Evolutionary conservation across 2,113 vertebrate species (phyloP).

Genomic region (Meleagris gallopavo): DNA sequence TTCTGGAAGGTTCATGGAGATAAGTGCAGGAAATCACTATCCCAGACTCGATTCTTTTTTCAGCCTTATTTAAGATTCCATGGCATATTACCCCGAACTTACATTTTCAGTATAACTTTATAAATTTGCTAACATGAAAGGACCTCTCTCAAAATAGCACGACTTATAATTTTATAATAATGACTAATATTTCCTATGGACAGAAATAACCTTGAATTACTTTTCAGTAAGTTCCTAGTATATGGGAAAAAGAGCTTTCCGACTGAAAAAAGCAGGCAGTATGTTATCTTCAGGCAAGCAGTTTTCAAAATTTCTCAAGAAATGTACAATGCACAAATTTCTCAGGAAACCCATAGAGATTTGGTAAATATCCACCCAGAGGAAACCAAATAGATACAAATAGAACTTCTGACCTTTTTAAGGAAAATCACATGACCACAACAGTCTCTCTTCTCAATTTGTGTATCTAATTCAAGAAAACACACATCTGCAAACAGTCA

Average conservation of each 20-base stretch:
- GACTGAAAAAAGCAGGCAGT: conserved; percentile 26
- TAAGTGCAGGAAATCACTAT: conserved; percentile 58
- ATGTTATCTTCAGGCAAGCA: conserved; percentile 18
- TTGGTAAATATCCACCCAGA: conserved; percentile 60
- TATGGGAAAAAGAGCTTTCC: conserved; percentile 20
- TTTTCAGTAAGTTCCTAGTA: conserved; percentile 58
- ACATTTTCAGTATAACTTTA: conserved; percentile 31
- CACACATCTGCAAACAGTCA: conserved; percentile 53
- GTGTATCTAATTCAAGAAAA: conserved; percentile 49
- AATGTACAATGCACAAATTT: conserved; percentile 56
- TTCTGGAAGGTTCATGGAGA: conserved; percentile 38
- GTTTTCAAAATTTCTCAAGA: conserved; percentile 65
- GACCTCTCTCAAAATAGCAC: conserved; percentile 51
- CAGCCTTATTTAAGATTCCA: conserved; percentile 43
- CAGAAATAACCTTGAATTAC: conserved; percentile 65
- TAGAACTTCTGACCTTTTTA: conserved; percentile 52
- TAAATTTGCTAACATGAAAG: conserved; percentile 40
- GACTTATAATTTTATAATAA: conserved; percentile 53
- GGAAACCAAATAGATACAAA: conserved; percentile 59
- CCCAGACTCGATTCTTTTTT: conserved; percentile 25
- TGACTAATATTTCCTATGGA: conserved; percentile 63
- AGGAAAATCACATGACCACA: conserved; percentile 56
- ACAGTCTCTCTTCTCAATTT: conserved; percentile 35
- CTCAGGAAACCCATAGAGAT: conserved; percentile 66
- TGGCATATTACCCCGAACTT: conserved; percentile 17